Evolutionary conservation across 2,888 invertebrate species (phyloP), one percentile per base, ranked within the genome.

Genomic region (Auanema freiburgensis): DNA sequence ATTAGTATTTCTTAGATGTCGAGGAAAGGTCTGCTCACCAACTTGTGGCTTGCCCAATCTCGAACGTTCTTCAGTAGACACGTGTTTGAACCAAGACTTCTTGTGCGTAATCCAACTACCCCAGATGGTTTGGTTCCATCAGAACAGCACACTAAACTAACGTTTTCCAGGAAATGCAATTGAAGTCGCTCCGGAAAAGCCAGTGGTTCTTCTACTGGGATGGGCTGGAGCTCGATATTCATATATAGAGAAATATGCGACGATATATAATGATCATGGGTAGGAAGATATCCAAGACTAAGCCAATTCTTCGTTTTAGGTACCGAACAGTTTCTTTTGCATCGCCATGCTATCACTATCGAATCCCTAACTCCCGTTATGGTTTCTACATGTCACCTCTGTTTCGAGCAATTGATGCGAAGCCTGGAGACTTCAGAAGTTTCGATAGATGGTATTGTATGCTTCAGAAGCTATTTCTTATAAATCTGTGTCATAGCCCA

Each of bases 201-300:
- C 72, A 6, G 67, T 72, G 42, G 50, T 72, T 41, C 54, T 72
- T 43, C 54, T 72, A 42, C 62, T 72, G 21, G 72, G 72, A 33
- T 72, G 72, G 72, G 72, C 69, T n/a, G 74, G 74, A 8, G 72
- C 74, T 8, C 65, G 68, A 57, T 66, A 69, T 33, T 67, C 65
- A 49, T 66, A 69, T 51, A 62, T 74, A 23, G 67, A 67, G 54
- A 74, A 74, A 25, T 74, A 74, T 58, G 69, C 72, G n/a, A 57
- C 61, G 21, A 65, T 72, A 49, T 74, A 74, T 52, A 69, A 69
- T 41, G 64, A 67, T 57, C 60, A 67, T 43, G 67, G 74, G 74
- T 65, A 44, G 49, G 56, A 33, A 33, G 33, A 33, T 33, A 33
- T 33, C n/a, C 3, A 33, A 33, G 21, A 0, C 11, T 21, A 46